Base-by-base conservation (phyloP, 2,888 invertebrate species). In the Zaprionus lineosus region DNA sequence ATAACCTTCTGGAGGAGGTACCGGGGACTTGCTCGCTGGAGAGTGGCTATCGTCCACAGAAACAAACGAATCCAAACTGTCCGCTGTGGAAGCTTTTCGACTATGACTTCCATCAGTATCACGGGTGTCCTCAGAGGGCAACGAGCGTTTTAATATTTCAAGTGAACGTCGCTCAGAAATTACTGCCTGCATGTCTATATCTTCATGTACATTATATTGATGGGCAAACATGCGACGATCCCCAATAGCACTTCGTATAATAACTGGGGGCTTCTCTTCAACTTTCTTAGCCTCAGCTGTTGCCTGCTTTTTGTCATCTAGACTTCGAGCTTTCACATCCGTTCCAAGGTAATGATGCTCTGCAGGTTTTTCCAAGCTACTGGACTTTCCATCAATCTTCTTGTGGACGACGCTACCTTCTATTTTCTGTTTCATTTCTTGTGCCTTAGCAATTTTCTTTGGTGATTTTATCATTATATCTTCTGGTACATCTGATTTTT, bases 281-380 rank as follows among this genome's bases (percentile, higher is more conserved):
- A 74, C 65, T 53, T 91, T 91, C 34, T 88, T 88, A 36, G 51
- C 86, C 33, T 85, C 87, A 2, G 69, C 28, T 2, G 73, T 43
- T 0, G 61, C 60, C 24, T 82, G 79, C 29, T 84, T 86, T 74
- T 93, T 92, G 72, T 93, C 91, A 81, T 94, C 94, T 11, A 94
- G 90, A 74, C 94, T 94, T 83, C 93, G 93, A 0, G 94, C 93
- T 84, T 94, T 94, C 0, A 93, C 91, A 87, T 94, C 94, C 0
- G 91, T 88, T 16, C 91, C 92, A 1, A 93, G 90, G 28, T 92
- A 91, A 67, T 93, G 92, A 44, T 91, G 91, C 46, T 94, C 93
- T 0, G 90, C 91, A 52, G 93, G 93, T 81, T 92, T 91, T 69
- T 94, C 94, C 52, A 94, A 91, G 74, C 94, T 94, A 77, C 93